phyloP scores from a whole-genome alignment of 2,113 vertebrate genomes.

The Psilopogon haemacephalus region DNA sequence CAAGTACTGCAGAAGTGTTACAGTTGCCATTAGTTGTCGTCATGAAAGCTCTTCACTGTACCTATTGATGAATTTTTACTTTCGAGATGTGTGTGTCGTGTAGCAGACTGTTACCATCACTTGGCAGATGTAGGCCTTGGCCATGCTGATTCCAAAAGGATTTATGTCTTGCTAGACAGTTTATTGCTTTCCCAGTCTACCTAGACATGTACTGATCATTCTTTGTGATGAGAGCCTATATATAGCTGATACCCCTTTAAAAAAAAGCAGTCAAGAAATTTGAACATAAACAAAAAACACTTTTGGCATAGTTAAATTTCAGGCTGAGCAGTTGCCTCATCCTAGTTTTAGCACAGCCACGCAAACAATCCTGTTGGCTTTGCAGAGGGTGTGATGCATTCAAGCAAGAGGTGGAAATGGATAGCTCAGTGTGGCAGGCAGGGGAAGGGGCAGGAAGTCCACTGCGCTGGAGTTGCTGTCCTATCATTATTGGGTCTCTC shows the following conservation, averaged over 20 bases:
- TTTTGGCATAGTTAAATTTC: not conserved
- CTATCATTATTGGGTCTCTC: not conserved
- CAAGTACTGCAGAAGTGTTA: not conserved
- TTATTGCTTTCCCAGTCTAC: not conserved
- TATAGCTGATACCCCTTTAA: not conserved
- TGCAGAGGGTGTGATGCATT: not conserved
- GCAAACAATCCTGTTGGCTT: not conserved
- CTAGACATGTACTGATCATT: not conserved
- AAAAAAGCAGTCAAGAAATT: not conserved
- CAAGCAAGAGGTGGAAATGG: not conserved
- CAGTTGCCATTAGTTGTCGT: not conserved
- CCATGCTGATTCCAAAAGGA: not conserved
- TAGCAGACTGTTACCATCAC: not conserved
- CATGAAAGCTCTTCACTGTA: not conserved
- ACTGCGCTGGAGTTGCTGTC: not conserved
- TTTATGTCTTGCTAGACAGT: not conserved
- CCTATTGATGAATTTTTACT: not conserved
- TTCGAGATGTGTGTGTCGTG: not conserved
- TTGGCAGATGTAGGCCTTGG: not conserved
- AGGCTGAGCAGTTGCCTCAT: not conserved
- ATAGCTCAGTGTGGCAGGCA: not conserved
- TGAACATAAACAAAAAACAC: not conserved
- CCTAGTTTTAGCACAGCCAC: not conserved
- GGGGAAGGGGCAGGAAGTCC: not conserved
- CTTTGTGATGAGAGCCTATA: not conserved